Evolutionary conservation across 2,888 invertebrate species (phyloP).

Genomic region (Amiota minor): DNA sequence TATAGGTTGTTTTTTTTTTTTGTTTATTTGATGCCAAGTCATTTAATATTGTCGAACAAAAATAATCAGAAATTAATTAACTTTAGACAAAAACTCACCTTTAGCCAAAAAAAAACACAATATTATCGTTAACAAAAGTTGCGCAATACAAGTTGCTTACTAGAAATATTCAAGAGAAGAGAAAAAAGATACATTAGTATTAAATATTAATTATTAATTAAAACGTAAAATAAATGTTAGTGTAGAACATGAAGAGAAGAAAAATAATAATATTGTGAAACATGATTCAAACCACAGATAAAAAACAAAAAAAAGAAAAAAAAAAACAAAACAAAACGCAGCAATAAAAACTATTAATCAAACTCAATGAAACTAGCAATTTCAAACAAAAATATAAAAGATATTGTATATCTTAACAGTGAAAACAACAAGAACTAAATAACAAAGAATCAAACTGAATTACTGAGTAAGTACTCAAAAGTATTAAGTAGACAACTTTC

Average conservation of each 20-base stretch:
- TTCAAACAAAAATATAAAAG: too few relatives aligned
- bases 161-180: not conserved
- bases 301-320: too few relatives aligned
- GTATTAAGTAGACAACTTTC: not conserved
- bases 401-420: not conserved
- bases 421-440: not conserved
- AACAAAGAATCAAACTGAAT: not conserved
- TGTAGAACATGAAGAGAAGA: slow-evolving; percentile 7
- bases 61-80: slow-evolving; percentile 10
- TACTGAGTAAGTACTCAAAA: too few relatives aligned
- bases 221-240: not conserved
- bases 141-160: slow-evolving; percentile 15
- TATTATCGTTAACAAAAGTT: slow-evolving; percentile 1
- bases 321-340: not conserved
- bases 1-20: not conserved
- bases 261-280: slow-evolving; percentile 14
- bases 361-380: slow-evolving; percentile 13
- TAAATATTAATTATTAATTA: slow-evolving; percentile 12
- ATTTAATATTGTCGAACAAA: slow-evolving; percentile 15
- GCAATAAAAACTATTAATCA: slow-evolving; percentile 15
- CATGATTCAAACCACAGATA: not conserved
- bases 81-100: slow-evolving; percentile 21
- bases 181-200: slow-evolving; percentile 12
- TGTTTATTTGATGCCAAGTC: slow-evolving; percentile 7
- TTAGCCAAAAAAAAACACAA: slow-evolving; percentile 14